Percentiles rank a stretch among this genome's conserved stretches.
Evolutionary conservation across 2,797 vertebrate species (phyloP).

Genomic region (Spatula versicolor): DNA sequence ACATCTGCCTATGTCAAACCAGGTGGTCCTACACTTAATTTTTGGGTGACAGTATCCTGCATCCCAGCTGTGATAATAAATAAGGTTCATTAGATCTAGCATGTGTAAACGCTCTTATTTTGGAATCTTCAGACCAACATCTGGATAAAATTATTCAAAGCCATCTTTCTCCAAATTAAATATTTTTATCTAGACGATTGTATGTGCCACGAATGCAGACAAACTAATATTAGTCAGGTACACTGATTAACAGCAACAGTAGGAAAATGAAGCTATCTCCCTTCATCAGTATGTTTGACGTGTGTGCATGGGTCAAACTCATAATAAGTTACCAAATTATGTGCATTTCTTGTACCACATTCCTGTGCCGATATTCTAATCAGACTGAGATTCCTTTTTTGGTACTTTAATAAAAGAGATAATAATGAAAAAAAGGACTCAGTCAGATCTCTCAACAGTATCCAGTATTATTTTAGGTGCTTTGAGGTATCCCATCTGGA

Average conservation of each 20-base stretch:
- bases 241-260: background rate
- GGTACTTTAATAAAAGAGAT: background rate
- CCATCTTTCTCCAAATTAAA: background rate
- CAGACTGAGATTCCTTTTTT: background rate
- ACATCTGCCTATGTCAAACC: background rate
- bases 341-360: background rate
- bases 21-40: constrained; percentile 5
- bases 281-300: background rate
- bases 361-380: background rate
- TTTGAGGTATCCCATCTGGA: background rate
- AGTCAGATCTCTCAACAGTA: background rate
- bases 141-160: constrained; percentile 38
- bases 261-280: background rate
- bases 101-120: background rate
- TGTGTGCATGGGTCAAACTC: background rate
- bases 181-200: constrained; percentile 12
- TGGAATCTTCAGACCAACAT: constrained; percentile 13
- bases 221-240: background rate
- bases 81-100: background rate
- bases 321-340: background rate
- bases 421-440: background rate
- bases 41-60: constrained; percentile 1
- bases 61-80: constrained; percentile 54
- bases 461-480: background rate
- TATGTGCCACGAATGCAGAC: background rate